Conservation (phyloP, 2,113 vertebrate species). For the Aramus guarauna region DNA sequence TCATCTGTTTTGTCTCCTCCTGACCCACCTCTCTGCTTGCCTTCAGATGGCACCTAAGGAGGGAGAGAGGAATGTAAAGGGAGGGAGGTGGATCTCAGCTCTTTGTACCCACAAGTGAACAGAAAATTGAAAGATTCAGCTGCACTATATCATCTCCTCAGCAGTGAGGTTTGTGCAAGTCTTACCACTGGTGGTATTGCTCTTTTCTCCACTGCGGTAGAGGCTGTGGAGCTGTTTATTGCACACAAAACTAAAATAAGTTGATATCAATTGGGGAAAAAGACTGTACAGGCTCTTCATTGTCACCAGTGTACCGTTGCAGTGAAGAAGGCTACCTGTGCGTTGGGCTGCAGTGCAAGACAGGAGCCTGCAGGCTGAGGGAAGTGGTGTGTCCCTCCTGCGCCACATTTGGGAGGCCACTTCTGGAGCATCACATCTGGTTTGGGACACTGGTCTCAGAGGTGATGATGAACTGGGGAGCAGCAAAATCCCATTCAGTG, state of each 20-base stretch:
- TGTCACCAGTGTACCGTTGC: background rate
- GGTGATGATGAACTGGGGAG: fast-evolving
- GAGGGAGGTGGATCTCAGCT: background rate
- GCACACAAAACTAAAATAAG: background rate
- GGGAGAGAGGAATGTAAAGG: background rate
- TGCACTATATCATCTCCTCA: background rate
- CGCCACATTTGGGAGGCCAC: background rate
- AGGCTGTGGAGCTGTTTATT: background rate
- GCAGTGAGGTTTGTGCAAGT: background rate
- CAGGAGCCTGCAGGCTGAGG: background rate
- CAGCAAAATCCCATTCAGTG: background rate
- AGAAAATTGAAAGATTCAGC: background rate
- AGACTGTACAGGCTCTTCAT: background rate
- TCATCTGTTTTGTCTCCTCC: background rate
- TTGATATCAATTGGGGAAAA: background rate
- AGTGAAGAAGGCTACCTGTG: background rate
- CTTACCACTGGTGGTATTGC: background rate
- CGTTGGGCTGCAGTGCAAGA: too few species aligned
- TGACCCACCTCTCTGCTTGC: background rate
- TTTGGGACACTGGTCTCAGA: background rate
- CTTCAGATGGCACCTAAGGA: background rate
- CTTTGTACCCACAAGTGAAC: background rate
- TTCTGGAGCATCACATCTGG: background rate
- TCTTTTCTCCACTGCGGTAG: background rate
- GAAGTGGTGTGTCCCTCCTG: background rate